Evolutionary conservation across 2,888 invertebrate genomes (phyloP).

Genomic region (Candidula unifasciata): DNA sequence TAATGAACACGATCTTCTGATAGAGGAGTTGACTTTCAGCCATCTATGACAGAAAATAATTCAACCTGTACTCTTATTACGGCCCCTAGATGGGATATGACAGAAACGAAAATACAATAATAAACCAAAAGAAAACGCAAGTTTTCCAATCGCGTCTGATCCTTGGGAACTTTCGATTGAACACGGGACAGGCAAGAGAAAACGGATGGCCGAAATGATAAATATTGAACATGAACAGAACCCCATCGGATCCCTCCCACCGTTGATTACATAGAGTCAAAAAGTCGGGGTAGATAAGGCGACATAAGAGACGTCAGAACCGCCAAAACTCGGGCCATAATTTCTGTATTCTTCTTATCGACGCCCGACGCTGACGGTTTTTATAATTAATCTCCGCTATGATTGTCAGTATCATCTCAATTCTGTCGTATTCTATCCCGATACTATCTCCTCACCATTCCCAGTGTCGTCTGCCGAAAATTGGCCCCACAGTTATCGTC

Average conservation of each 20-base stretch:
- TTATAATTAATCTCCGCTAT: constrained; percentile 49
- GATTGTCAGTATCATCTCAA: constrained; percentile 50
- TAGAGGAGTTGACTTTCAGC: background rate
- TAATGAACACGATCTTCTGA: background rate
- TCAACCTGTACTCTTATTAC: background rate
- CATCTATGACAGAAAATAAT: background rate
- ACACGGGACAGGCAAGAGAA: constrained; percentile 42
- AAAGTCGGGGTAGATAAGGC: constrained; percentile 35
- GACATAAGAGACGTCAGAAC: constrained; percentile 32
- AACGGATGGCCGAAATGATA: constrained; percentile 43
- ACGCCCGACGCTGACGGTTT: constrained; percentile 38
- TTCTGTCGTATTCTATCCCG: constrained; percentile 32
- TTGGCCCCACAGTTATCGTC: constrained; percentile 46
- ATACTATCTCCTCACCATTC: constrained; percentile 45
- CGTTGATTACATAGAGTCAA: constrained; percentile 36
- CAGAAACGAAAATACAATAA: constrained; percentile 7
- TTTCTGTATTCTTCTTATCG: constrained; percentile 45
- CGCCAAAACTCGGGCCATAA: constrained; percentile 35
- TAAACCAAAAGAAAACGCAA: background rate
- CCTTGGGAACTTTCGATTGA: constrained; percentile 37
- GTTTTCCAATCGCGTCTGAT: constrained; percentile 34
- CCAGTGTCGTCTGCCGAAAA: constrained; percentile 44
- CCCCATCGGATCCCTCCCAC: constrained; percentile 22
- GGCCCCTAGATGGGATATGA: background rate
- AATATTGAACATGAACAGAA: constrained; percentile 41